A percentile compares a stretch with the other conserved stretches of the same genome.
phyloP scores from a whole-genome alignment of 2,113 vertebrate genomes.

The Laticauda laticaudata region DNA sequence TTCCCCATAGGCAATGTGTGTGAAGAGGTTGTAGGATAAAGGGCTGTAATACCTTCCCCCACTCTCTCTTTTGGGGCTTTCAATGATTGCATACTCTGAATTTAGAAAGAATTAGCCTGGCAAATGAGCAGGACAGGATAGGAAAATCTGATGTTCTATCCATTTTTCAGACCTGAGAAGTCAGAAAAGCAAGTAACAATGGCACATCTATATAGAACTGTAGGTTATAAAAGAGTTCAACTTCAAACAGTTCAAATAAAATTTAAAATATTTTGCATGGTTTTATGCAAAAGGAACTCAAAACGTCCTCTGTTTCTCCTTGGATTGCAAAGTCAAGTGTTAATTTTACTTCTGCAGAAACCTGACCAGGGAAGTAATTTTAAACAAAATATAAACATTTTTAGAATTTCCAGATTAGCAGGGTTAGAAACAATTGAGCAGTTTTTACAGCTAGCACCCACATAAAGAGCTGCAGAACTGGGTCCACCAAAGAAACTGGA shows the following conservation, averaged over 20 bases:
- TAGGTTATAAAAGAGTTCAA: neutral
- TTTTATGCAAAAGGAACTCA: neutral
- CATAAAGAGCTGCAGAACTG: neutral
- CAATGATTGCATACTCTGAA: neutral
- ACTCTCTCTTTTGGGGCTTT: neutral
- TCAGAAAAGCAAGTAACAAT: neutral
- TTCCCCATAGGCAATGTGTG: neutral
- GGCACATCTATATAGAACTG: neutral
- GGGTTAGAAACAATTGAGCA: neutral
- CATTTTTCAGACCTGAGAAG: neutral
- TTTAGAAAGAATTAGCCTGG: neutral
- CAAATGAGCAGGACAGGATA: neutral
- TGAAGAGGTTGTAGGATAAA: neutral
- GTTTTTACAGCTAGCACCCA: neutral
- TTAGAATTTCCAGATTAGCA: neutral
- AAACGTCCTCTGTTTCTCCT: neutral
- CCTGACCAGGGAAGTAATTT: neutral
- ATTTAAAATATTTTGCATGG: neutral
- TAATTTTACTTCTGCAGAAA: neutral
- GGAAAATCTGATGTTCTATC: neutral
- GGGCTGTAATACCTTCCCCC: neutral
- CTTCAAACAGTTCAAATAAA: neutral
- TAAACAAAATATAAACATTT: neutral
- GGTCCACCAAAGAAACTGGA: neutral
- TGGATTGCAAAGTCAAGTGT: neutral